A percentile compares a stretch with the other conserved stretches of the same genome.
phyloP scores from a whole-genome alignment of 2,113 vertebrate species.

The Collichthys lucidus region DNA sequence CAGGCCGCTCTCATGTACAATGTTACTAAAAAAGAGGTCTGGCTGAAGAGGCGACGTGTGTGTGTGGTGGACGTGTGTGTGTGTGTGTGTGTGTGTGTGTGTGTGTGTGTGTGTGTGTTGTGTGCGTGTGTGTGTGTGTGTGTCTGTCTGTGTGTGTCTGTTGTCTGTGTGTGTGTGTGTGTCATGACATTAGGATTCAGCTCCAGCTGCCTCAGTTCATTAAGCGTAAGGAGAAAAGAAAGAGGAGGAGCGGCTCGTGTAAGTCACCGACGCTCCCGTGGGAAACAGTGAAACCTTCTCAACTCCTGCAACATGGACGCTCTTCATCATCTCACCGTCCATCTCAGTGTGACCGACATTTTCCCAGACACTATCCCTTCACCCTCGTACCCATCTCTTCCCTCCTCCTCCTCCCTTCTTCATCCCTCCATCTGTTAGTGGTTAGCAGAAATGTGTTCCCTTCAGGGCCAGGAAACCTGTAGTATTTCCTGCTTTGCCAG shows the following conservation, averaged over 20 bases:
- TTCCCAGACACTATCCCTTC: slow-evolving; percentile 30
- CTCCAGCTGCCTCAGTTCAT: slow-evolving; percentile 36
- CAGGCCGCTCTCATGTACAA: no score
- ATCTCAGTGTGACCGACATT: background rate
- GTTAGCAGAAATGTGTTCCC: slow-evolving; percentile 77
- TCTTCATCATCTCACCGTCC: slow-evolving; percentile 20
- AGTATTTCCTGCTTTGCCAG: slow-evolving; percentile 78
- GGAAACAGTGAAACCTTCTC: slow-evolving; percentile 7
- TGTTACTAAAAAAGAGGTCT: no score
- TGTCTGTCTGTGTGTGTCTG: no score
- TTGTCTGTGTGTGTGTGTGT: slow-evolving; percentile 1
- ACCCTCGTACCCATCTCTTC: slow-evolving; percentile 32
- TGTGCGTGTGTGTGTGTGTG: background rate
- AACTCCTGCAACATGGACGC: slow-evolving; percentile 30
- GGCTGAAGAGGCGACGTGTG: no score
- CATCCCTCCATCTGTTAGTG: slow-evolving; percentile 79
- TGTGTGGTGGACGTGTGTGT: no score
- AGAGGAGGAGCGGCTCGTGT: background rate
- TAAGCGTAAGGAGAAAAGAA: slow-evolving; percentile 1
- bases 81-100: no score
- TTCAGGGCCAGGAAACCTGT: slow-evolving; percentile 80
- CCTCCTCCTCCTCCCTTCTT: slow-evolving; percentile 61
- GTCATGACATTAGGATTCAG: slow-evolving; percentile 29
- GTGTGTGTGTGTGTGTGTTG: background rate
- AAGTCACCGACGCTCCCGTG: background rate